These are phyloP conservation scores for Rana temporaria DNA, from an alignment of 2,113 vertebrate genomes.

Conservation along the genomic window DNA sequence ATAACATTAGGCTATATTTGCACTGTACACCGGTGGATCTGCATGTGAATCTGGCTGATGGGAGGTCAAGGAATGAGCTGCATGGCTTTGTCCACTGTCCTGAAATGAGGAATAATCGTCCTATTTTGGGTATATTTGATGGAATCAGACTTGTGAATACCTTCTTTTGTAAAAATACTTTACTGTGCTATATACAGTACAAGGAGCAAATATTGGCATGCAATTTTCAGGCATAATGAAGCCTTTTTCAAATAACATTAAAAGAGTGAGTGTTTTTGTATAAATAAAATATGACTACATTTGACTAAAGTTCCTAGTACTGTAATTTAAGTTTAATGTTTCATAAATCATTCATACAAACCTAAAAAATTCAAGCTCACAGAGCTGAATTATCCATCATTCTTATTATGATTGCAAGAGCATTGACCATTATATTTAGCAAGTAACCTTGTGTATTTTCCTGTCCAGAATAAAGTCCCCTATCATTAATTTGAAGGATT, in stretches of 20 bases:
- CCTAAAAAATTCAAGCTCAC: slow-evolving; percentile 24
- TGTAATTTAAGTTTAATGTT: slow-evolving; percentile 49
- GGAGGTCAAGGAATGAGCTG: no score
- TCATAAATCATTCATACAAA: slow-evolving; percentile 33
- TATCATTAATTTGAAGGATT: no score
- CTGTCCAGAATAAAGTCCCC: not conserved
- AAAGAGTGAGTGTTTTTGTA: slow-evolving; percentile 32
- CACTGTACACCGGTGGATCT: no score
- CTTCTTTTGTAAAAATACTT: no score
- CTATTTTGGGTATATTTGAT: no score
- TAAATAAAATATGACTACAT: slow-evolving; percentile 47
- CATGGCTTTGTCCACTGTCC: no score
- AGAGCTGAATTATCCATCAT: slow-evolving; percentile 37
- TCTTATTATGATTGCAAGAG: slow-evolving; percentile 8
- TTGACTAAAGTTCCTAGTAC: slow-evolving; percentile 8
- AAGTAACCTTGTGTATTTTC: not conserved
- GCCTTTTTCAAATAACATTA: slow-evolving; percentile 13
- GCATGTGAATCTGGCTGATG: no score
- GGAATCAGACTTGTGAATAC: no score
- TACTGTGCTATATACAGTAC: no score
- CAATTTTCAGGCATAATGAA: not conserved
- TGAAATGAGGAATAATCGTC: no score
- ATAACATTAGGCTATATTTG: no score
- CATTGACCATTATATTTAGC: not conserved
- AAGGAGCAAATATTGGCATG: not conserved